These are phyloP conservation scores for Pantala flavescens DNA, from an alignment of 1,140 invertebrate species.

Conservation along the genomic window DNA sequence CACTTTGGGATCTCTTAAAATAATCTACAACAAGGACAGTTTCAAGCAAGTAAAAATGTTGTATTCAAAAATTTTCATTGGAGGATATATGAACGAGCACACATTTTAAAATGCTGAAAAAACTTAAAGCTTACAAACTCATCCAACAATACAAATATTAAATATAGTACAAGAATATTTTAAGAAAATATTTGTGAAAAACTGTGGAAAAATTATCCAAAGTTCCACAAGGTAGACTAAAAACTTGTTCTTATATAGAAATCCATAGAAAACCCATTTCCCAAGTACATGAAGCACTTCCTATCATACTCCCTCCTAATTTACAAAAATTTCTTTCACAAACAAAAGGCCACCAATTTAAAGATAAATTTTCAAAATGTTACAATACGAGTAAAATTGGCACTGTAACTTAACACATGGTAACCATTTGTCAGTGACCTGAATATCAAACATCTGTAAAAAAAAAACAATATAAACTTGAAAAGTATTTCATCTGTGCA, in stretches of 20 bases:
- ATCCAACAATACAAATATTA: slow-evolving; percentile 10
- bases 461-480: slow-evolving; percentile 4
- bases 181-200: slow-evolving; percentile 11
- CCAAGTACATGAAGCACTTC: background rate
- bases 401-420: slow-evolving; percentile 4
- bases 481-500: slow-evolving; percentile 10
- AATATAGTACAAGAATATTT: slow-evolving; percentile 11
- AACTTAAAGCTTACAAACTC: slow-evolving; percentile 10
- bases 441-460: background rate
- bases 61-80: background rate
- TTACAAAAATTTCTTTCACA: background rate
- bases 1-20: background rate
- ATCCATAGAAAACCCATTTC: slow-evolving; percentile 9
- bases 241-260: background rate
- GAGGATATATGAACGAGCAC: background rate
- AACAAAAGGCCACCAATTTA: slow-evolving; percentile 1
- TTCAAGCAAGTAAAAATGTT: background rate
- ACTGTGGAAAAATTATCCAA: slow-evolving; percentile 7
- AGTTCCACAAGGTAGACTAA: background rate
- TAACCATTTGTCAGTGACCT: slow-evolving; percentile 2
- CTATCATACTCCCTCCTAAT: slow-evolving; percentile 9
- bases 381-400: slow-evolving; percentile 7
- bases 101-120: slow-evolving; percentile 6
- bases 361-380: background rate
- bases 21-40: background rate